Base-by-base conservation (phyloP, 1,140 invertebrate genomes). In the Metaphire vulgaris region DNA sequence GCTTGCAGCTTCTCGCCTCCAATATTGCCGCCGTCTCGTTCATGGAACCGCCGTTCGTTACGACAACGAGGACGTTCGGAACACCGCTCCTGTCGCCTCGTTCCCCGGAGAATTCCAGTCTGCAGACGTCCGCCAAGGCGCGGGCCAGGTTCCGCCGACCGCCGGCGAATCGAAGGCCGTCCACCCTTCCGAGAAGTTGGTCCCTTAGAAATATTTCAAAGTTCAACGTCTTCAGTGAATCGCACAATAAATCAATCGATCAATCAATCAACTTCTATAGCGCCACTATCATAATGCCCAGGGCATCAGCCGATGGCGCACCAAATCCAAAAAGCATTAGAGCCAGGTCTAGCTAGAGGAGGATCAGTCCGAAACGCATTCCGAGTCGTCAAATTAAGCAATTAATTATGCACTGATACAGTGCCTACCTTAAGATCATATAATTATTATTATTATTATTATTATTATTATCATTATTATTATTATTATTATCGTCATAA, bases 1-100 rank as follows among this genome's bases (percentile, higher is more conserved):
- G 32, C 77, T 81, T 83, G n/a, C 81, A 67, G 1, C 31, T 34
- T 14, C 70, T 34, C 1, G 78, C 77, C 33, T 80, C 81, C 2
- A 70, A 29, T 26, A 77, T 21, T 56, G 41, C 41, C 6, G 6
- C 21, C 41, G 6, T 6, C 21, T 56, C 41, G 21, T 21, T 56
- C 6, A 12, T 56, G 6, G 41, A 56, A 12, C 6, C 41, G 6
- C 41, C 41, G 41, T 56, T 56, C 6, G 41, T 56, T 56, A 56
- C 41, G 21, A 56, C 21, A 21, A 56, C 41, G 6, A 56, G 6
- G 6, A 56, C 6, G 21, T 56, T 56, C 6, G 41, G 41, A 56
- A 12, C 6, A 12, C 6, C 6, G 21, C 21, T 21, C 21, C 41
- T 6, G 21, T 56, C 41, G 6, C 41, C 21, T 56, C 41, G 6